A percentile compares a stretch with the other conserved stretches of the same genome.
phyloP scores from a whole-genome alignment of 2,113 vertebrate genomes.

The Cynoglossus semilaevis region DNA sequence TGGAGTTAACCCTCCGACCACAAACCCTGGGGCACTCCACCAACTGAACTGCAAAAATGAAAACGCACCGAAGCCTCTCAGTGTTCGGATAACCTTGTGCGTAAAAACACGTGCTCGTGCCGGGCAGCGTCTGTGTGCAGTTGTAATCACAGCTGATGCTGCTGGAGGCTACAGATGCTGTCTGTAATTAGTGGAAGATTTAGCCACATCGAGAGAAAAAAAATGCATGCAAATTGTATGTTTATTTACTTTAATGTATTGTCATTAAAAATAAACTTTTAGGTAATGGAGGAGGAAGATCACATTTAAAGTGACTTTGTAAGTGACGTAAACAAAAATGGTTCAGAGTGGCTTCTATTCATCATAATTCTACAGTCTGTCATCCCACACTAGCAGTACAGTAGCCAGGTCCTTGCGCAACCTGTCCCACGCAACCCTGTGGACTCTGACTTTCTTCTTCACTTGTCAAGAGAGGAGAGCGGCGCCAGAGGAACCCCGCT shows the following conservation, averaged over 20 bases:
- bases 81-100: slow-evolving; percentile 38
- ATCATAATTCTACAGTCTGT: slow-evolving; percentile 19
- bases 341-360: background rate
- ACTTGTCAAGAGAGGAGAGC: slow-evolving; percentile 44
- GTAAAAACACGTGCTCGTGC: slow-evolving; percentile 67
- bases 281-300: no score
- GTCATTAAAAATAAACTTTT: no score
- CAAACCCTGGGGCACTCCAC: background rate
- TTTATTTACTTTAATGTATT: no score
- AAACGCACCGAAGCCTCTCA: slow-evolving; percentile 8
- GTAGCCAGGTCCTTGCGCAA: slow-evolving; percentile 27
- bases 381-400: slow-evolving; percentile 6
- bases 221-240: no score
- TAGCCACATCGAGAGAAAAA: no score
- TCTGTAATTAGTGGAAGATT: no score
- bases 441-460: slow-evolving; percentile 41
- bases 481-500: slow-evolving; percentile 15
- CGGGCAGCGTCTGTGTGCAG: slow-evolving; percentile 32
- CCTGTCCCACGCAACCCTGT: slow-evolving; percentile 29
- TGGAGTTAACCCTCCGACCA: background rate
- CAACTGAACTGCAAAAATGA: background rate
- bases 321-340: no score
- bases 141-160: slow-evolving; percentile 22
- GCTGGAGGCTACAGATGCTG: slow-evolving; percentile 15
- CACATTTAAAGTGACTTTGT: no score